Evolutionary conservation across 1,140 invertebrate species (phyloP).

Genomic region (Cecropterus lyciades): DNA sequence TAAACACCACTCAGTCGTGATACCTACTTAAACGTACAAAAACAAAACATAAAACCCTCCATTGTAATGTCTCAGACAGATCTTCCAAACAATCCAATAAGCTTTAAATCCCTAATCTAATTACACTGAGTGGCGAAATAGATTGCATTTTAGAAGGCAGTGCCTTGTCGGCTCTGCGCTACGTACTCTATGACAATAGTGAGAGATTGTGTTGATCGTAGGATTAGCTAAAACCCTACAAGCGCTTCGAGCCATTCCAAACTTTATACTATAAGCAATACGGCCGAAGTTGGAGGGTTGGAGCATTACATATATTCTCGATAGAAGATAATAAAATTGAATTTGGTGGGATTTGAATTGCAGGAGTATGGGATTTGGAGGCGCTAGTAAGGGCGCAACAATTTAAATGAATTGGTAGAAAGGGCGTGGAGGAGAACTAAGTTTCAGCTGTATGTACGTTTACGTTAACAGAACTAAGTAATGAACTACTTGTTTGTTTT

Average conservation of each 20-base stretch:
- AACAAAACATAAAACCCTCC: conserved; percentile 7
- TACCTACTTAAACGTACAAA: too few species aligned
- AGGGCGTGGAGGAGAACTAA: background rate
- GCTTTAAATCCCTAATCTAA: conserved; percentile 25
- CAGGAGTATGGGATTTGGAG: conserved; percentile 19
- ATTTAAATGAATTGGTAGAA: conserved; percentile 11
- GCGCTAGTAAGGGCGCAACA: background rate
- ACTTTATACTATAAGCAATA: conserved; percentile 1
- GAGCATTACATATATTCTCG: conserved; percentile 27
- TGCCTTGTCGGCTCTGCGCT: conserved; percentile 12
- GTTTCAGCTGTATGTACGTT: background rate
- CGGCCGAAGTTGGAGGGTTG: conserved; percentile 7
- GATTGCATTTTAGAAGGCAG: conserved; percentile 25
- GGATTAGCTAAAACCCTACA: conserved; percentile 16
- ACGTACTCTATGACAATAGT: conserved; percentile 24
- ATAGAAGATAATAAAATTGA: conserved; percentile 36
- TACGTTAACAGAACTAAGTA: background rate
- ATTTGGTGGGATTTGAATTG: conserved; percentile 18
- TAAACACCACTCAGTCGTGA: too few species aligned
- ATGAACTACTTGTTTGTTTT: too few species aligned
- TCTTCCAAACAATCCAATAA: conserved; percentile 10
- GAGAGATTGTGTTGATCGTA: conserved; percentile 17
- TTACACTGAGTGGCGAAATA: conserved; percentile 19
- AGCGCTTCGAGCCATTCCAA: too few species aligned
- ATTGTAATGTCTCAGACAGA: conserved; percentile 1